Evolutionary conservation across 2,797 vertebrate species (phyloP), one percentile per base, ranked within the genome.

Genomic region (Lutjanus argentimaculatus): DNA sequence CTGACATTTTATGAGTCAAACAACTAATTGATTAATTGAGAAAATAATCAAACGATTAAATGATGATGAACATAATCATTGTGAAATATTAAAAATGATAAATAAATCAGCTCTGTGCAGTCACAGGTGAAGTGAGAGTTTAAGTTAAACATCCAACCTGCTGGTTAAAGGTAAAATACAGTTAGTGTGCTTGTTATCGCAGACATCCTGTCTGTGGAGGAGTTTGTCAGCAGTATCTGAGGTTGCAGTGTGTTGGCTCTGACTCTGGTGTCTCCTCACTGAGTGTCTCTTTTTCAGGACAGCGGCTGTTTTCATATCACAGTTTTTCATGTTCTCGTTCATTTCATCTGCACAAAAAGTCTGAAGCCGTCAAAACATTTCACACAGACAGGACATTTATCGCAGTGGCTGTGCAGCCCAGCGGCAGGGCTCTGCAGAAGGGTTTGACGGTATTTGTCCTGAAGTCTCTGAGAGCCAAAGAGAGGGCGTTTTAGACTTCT

Each of bases 381-480:
- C 62, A n/a, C 8, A 3, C 16, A 0, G 61, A 8, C 10, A 0
- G 15, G 62, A 72, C 55, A 7, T 77, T 68, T 63, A 51, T 80
- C 2, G 1, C 49, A 63, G 78, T 9, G 0, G 46, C 78, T 5
- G 62, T 17, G 42, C 1, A 3, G 43, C 40, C 51, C n/a, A 36
- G 16, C 72, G 43, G 16, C 72, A 0, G 2, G 4, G 9, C 16
- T 16, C 30, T 9, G 21, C 13, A 45, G 59, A 11, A 55, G n/a
- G 42, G 46, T 58, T 2, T 76, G 81, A 79, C 21, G 15, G 12
- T 16, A 69, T 73, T 12, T 25, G 79, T 79, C 72, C 76, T 51
- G 63, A 80, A 55, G 71, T 65, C 73, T 75, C 6, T 0, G 36
- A 72, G 71, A 68, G 72, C 59, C 13, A 10, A 11, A n/a, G 59